Conservation (phyloP, 2,113 vertebrate genomes). For the Myxocyprinus asiaticus region DNA sequence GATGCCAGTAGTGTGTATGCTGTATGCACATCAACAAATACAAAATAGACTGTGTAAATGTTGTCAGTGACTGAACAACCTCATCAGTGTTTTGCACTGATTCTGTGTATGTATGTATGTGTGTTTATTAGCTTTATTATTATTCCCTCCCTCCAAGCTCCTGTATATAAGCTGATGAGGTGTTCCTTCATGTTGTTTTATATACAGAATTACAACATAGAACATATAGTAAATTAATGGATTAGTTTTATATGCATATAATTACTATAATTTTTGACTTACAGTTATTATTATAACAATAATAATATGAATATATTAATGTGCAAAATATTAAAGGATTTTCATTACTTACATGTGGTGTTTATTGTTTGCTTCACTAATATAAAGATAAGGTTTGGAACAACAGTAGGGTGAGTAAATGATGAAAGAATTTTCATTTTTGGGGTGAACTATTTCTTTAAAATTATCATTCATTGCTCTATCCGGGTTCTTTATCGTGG, state of each 20-base stretch:
- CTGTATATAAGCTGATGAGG: conserved; percentile 69
- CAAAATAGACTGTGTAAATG: conserved; percentile 16
- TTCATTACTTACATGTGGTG: conserved; percentile 36
- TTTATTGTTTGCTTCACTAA: conserved; percentile 27
- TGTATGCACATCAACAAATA: background rate
- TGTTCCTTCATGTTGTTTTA: conserved; percentile 67
- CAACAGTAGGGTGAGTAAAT: too few relatives aligned
- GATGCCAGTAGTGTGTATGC: too few relatives aligned
- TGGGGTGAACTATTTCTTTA: too few relatives aligned
- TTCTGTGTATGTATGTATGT: conserved; percentile 61
- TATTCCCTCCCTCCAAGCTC: conserved; percentile 66
- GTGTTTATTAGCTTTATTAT: conserved; percentile 70
- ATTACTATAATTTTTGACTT: conserved; percentile 79
- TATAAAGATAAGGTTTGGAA: background rate
- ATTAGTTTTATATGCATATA: conserved; percentile 81
- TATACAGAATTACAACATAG: conserved; percentile 71
- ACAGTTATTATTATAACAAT: conserved; percentile 71
- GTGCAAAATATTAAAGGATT: conserved; percentile 77
- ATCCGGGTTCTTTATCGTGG: too few relatives aligned
- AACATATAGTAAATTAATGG: conserved; percentile 76
- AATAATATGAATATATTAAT: conserved; percentile 74
- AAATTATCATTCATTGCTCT: too few relatives aligned
- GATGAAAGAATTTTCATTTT: too few relatives aligned
- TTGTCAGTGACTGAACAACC: conserved; percentile 26
- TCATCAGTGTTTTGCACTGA: conserved; percentile 55